These are phyloP conservation scores for Tursiops truncatus DNA, from an alignment of 2,113 vertebrate species.

Conservation along the genomic window DNA sequence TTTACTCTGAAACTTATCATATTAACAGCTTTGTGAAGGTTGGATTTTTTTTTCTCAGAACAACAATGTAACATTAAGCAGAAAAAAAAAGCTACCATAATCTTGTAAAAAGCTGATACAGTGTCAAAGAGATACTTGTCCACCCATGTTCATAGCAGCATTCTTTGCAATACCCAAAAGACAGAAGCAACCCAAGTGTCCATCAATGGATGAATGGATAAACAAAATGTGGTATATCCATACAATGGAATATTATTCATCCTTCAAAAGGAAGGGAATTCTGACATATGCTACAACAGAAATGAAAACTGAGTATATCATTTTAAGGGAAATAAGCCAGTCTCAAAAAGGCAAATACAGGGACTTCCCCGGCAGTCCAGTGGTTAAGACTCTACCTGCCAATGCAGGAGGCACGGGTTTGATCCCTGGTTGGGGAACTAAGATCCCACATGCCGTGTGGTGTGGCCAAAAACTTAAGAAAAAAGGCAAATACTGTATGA, in stretches of 20 bases:
- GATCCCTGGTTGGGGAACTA: no score
- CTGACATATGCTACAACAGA: neutral
- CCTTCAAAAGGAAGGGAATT: neutral
- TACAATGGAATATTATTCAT: neutral
- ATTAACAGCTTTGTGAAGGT: neutral
- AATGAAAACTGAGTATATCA: neutral
- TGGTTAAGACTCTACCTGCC: no score
- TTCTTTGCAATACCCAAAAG: neutral
- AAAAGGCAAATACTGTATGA: neutral
- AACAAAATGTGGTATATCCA: neutral
- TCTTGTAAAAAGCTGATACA: neutral
- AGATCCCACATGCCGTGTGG: no score
- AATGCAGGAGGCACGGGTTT: no score
- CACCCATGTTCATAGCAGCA: neutral
- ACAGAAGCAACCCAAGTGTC: neutral
- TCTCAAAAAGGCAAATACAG: neutral
- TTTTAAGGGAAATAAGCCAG: neutral
- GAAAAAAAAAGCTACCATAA: neutral
- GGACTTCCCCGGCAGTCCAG: no score
- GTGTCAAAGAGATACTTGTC: neutral
- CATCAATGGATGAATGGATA: neutral
- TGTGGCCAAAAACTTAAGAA: neutral
- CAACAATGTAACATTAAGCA: neutral
- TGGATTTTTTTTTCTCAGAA: neutral
- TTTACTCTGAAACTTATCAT: neutral